phyloP scores from a whole-genome alignment of 2,888 invertebrate genomes.

The Mongoloraphidia duomilia region DNA sequence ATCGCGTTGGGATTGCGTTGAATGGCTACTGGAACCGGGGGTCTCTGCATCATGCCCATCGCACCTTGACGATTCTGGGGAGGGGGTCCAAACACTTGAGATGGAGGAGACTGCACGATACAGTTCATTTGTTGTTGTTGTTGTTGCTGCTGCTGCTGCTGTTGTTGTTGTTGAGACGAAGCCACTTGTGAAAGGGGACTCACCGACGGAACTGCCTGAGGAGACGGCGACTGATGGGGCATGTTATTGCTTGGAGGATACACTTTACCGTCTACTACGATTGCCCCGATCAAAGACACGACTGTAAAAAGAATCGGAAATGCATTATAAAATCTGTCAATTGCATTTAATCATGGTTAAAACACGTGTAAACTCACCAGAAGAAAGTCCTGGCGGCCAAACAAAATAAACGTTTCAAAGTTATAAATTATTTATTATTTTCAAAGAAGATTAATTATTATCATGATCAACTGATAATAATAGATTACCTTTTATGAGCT shows the following conservation, averaged over 20 bases:
- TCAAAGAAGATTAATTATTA: too few species aligned
- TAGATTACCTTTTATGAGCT: slow-evolving; percentile 53
- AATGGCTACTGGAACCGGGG: not conserved
- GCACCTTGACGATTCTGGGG: slow-evolving; percentile 25
- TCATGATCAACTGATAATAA: too few species aligned
- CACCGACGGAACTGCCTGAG: slow-evolving; percentile 13
- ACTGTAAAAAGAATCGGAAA: slow-evolving; percentile 33
- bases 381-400: not conserved
- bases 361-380: not conserved
- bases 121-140: slow-evolving; percentile 3
- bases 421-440: too few species aligned
- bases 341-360: not conserved
- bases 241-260: slow-evolving; percentile 42
- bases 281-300: slow-evolving; percentile 61
- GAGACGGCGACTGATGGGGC: slow-evolving; percentile 9
- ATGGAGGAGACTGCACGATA: slow-evolving; percentile 20
- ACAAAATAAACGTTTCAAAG: too few species aligned
- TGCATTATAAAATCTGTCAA: not conserved
- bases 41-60: slow-evolving; percentile 10
- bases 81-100: slow-evolving; percentile 15
- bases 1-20: slow-evolving; percentile 14
- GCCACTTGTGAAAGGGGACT: slow-evolving; percentile 10
- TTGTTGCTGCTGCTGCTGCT: slow-evolving; percentile 22
- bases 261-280: slow-evolving; percentile 70
- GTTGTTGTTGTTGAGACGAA: slow-evolving; percentile 22